Evolutionary conservation across 2,888 invertebrate species (phyloP).

Genomic region (Tetragonula carbonaria): DNA sequence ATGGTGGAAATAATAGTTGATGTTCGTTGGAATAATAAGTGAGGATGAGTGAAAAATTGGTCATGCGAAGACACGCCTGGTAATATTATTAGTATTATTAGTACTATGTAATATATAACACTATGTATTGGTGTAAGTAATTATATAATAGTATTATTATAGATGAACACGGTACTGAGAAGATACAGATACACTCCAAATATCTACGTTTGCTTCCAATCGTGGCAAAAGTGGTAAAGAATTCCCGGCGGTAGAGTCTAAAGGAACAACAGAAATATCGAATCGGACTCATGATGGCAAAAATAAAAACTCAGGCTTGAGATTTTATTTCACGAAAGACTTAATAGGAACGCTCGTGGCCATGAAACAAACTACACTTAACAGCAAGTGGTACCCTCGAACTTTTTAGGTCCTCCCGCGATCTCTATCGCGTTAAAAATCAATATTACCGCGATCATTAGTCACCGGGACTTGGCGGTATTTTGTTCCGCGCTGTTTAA

Average conservation of each 20-base stretch:
- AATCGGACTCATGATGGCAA: neutral
- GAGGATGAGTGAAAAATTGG: neutral
- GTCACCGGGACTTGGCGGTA: neutral
- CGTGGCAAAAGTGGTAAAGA: neutral
- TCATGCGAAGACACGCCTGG: neutral
- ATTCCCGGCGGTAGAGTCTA: neutral
- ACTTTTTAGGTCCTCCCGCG: neutral
- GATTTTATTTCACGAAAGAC: neutral
- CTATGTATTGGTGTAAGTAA: too few relatives aligned
- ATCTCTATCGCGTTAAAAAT: constrained; percentile 1
- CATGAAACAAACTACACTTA: neutral
- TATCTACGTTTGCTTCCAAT: neutral
- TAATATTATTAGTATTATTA: too few relatives aligned
- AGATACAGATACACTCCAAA: too few relatives aligned
- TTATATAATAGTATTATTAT: too few relatives aligned
- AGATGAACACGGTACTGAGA: too few relatives aligned
- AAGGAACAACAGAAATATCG: neutral
- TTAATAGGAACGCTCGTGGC: neutral
- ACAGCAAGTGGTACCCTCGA: neutral
- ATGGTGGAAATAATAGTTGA: neutral
- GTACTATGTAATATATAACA: too few relatives aligned
- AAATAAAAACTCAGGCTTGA: neutral
- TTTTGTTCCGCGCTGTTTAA: constrained; percentile 8
- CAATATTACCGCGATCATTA: neutral
- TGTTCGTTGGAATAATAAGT: neutral